Evolutionary conservation across 2,888 invertebrate species (phyloP), one percentile per base, ranked within the genome.

Genomic region (Homarus gammarus): DNA sequence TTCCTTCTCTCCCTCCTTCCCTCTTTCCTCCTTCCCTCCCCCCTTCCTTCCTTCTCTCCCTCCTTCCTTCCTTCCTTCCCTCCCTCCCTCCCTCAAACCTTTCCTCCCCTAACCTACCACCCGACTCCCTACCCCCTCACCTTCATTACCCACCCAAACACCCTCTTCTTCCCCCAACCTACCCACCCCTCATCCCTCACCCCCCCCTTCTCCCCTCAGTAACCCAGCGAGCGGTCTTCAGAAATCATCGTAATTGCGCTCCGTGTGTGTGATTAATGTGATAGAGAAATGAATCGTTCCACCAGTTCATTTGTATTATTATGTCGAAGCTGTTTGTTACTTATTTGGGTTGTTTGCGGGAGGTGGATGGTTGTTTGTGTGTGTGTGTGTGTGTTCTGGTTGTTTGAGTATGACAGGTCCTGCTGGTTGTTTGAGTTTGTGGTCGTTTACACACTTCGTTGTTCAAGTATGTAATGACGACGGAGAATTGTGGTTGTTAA

Each of bases 201-300:
- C 27, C n/a, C 27, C 64, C 6, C 6, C 64, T 27, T 8, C 27
- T 6, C 0, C 8, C 64, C 64, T 22, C 64, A 64, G n/a, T 27
- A 64, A 64, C 64, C 15, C 64, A 64, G 64, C 27, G 27, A 18
- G 64, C 27, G 64, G 64, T 64, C 64, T 27, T 64, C 64, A 64
- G 64, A 64, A 64, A 27, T 64, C 64, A 27, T 64, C 64, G 27
- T 64, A 64, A 64, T 64, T 27, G 64, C 27, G 64, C 27, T 64
- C 27, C 64, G 27, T 64, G 64, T 64, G n/a, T 27, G 64, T 64
- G 64, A 64, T 64, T 64, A 64, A 64, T 64, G 64, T 27, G 64
- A 27, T 27, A n/a, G 27, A 64, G 22, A 27, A 64, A 64, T 64
- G n/a, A 27, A n/a, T 27, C 64, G 64, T 31, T 27, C 64, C 64